These are phyloP conservation scores for Deilephila porcellus DNA, from an alignment of 2,888 invertebrate species.

Conservation along the genomic window DNA sequence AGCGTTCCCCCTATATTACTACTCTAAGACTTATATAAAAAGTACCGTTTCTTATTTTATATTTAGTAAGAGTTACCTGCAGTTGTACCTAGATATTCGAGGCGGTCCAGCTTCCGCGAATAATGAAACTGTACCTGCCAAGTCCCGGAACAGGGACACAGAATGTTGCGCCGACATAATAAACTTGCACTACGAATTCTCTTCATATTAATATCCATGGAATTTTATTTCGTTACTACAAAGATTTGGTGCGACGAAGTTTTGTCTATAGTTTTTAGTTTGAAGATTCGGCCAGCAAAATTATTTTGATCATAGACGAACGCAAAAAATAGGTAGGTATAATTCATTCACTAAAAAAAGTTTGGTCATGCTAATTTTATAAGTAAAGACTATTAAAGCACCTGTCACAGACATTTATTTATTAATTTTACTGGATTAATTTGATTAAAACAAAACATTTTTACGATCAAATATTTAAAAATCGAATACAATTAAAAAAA, in stretches of 20 bases:
- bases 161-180: not conserved
- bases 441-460: no score
- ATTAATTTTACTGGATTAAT: no score
- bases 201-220: not conserved
- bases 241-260: not conserved
- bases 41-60: not conserved
- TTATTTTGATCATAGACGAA: no score
- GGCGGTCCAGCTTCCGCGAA: not conserved
- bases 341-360: no score
- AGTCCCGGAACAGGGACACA: not conserved
- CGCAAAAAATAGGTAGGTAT: no score
- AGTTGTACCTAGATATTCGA: not conserved
- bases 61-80: not conserved
- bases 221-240: not conserved
- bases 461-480: no score
- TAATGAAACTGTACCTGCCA: constrained; percentile 12
- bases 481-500: no score
- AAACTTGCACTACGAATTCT: constrained; percentile 1
- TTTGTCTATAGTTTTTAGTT: not conserved
- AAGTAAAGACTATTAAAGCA: no score
- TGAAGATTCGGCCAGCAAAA: no score
- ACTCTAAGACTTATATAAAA: not conserved
- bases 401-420: no score
- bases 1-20: no score
- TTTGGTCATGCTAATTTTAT: no score